phyloP scores from a whole-genome alignment of 1,140 invertebrate genomes.

The Probaryconus sp. region DNA sequence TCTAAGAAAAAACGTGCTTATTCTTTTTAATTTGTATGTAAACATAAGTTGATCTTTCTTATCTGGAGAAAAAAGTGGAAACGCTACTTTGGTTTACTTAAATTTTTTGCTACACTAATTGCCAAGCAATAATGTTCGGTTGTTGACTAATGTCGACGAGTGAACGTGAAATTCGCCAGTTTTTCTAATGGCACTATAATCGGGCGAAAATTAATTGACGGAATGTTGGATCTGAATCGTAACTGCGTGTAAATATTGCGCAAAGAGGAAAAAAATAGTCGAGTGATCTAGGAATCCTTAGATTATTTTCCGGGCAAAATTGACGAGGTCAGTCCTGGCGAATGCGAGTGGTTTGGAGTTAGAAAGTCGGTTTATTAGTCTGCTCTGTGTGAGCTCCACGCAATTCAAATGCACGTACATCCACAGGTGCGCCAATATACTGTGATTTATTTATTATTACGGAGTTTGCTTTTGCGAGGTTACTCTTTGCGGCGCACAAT shows the following conservation, averaged over 20 bases:
- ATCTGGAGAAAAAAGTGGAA: no score
- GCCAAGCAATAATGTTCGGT: no score
- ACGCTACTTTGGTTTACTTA: no score
- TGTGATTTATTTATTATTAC: constrained; percentile 53
- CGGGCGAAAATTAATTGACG: no score
- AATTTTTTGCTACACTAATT: no score
- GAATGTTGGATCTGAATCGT: no score
- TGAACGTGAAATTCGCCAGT: no score
- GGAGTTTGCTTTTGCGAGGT: constrained; percentile 11
- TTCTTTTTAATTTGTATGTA: no score
- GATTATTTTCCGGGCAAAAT: constrained; percentile 40
- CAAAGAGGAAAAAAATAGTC: constrained; percentile 24
- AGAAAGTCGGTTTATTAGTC: constrained; percentile 49
- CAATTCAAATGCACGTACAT: constrained; percentile 20
- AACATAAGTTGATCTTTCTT: no score
- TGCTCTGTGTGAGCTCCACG: neutral
- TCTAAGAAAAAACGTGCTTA: no score
- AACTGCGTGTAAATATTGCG: constrained; percentile 2
- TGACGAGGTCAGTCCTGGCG: neutral
- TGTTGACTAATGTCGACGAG: no score
- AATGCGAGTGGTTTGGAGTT: constrained; percentile 49
- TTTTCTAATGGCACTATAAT: no score
- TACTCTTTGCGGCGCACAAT: constrained; percentile 20
- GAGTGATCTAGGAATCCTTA: constrained; percentile 18
- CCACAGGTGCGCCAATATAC: constrained; percentile 27